Base-by-base conservation (phyloP, 2,113 vertebrate genomes). In the Eptesicus fuscus region DNA sequence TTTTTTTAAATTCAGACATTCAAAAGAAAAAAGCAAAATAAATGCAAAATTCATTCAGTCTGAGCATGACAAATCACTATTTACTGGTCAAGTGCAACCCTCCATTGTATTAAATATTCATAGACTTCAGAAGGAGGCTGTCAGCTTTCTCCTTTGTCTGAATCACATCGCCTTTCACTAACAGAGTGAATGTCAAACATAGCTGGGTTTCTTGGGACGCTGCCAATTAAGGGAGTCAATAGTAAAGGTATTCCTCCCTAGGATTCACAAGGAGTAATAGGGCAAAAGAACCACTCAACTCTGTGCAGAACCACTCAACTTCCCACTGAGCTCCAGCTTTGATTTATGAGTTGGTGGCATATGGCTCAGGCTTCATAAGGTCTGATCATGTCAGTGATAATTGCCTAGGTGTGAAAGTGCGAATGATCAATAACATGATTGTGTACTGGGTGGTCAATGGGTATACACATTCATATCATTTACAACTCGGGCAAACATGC, bases 311-410 rank as follows among this genome's bases (percentile, higher is more conserved):
- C 14, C 53, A 65, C 30, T 47, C 85, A 83, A 28, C 67, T 78
- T 92, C 88, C 92, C 95, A 76, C 83, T 94, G 51, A 97, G 65
- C 76, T 61, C 32, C 56, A 83, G 61, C 37, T 93, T 96, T 97
- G 91, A 97, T 98, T 98, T 97, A 97, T 97, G 95, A 96, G 85
- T 96, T 97, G 93, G 96, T 95, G 90, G 91, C 86, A 83, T 86
- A 96, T 90, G 95, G 95, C 96, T 97, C 83, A 70, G 47, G 92
- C 97, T 98, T 98, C 97, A 98, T 97, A 97, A 98, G 97, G 96
- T 98, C 96, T 98, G 97, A 98, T 98, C 96, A 98, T 98, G 98
- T 98, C 96, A 89, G 91, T 97, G 95, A 98, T 98, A 99, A 98
- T 98, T 98, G 97, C 95, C 93, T 96, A 97, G 96, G 97, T 98